phyloP scores from a whole-genome alignment of 2,113 vertebrate genomes.

The Tiliqua scincoides region DNA sequence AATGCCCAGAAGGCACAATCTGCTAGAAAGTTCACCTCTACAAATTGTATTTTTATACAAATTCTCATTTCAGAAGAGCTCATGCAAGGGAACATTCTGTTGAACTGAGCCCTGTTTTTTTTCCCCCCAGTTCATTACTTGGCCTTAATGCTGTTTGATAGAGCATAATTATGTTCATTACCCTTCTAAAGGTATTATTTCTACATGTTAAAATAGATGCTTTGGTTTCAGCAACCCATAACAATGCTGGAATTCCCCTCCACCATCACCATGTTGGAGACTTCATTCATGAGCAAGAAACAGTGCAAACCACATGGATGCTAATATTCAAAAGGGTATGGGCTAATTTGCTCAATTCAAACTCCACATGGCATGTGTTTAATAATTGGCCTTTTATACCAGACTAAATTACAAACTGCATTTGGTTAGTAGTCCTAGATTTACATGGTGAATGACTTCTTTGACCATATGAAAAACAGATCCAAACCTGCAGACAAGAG shows the following conservation, averaged over 20 bases:
- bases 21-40: neutral
- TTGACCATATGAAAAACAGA: neutral
- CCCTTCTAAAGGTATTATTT: neutral
- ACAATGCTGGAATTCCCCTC: neutral
- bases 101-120: neutral
- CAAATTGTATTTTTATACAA: neutral
- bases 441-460: neutral
- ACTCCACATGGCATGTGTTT: neutral
- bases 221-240: neutral
- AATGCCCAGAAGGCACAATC: neutral
- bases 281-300: neutral
- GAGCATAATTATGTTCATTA: neutral
- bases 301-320: neutral
- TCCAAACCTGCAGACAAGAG: neutral
- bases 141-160: neutral
- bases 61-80: neutral
- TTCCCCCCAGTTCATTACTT: neutral
- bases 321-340: neutral
- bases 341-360: neutral
- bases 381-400: neutral
- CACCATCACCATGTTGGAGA: neutral
- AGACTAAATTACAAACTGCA: neutral
- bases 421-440: neutral
- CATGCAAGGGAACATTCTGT: neutral
- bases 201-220: neutral